Percentiles rank a stretch among this genome's conserved stretches.
Conservation (phyloP, 2,113 vertebrate genomes). For the Peromyscus leucopus region DNA sequence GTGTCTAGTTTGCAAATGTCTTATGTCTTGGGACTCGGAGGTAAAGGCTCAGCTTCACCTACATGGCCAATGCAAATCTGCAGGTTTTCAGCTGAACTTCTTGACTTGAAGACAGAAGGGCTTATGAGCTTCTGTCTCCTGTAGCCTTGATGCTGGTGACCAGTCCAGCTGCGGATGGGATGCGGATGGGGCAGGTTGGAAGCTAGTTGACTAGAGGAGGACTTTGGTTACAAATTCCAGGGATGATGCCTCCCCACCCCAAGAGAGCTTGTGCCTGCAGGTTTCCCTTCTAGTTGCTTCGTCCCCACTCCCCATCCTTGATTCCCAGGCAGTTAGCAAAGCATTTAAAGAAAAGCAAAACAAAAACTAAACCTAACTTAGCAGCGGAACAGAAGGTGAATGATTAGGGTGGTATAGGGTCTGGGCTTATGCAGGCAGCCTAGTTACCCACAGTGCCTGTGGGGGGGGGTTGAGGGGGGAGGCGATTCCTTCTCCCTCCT, state of each 20-base stretch:
- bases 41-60: background rate
- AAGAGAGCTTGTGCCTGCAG: background rate
- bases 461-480: background rate
- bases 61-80: rapidly evolving
- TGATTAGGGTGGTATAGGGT: rapidly evolving
- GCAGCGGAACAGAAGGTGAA: background rate
- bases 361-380: background rate
- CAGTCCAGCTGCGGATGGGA: background rate
- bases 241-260: no score
- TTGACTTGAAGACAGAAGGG: background rate
- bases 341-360: background rate
- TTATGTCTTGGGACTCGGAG: background rate
- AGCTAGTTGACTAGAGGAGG: background rate
- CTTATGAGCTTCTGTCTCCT: background rate
- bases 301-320: background rate
- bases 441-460: no score
- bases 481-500: background rate
- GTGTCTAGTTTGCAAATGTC: background rate
- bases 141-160: background rate
- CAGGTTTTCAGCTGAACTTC: background rate
- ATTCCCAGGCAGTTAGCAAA: constrained; percentile 25
- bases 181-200: background rate
- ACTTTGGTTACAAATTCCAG: background rate
- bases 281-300: background rate
- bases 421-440: no score